Evolutionary conservation across 1,140 invertebrate genomes (phyloP).

Genomic region (Whitmania pigra): DNA sequence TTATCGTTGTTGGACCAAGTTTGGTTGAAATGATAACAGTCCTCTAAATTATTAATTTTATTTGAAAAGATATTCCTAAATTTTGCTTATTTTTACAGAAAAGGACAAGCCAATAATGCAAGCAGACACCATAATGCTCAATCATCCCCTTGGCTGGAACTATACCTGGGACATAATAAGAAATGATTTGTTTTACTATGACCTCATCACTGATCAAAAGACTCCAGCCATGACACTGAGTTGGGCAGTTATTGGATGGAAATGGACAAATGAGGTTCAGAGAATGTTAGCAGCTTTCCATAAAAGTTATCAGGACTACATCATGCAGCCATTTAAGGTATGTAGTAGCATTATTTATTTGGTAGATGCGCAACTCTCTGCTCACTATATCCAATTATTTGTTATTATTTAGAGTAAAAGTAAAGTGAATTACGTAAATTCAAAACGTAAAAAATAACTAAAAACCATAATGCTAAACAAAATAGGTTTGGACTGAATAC

Average conservation of each 20-base stretch:
- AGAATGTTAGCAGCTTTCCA: slow-evolving; percentile 18
- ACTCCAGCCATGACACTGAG: slow-evolving; percentile 23
- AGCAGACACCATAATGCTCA: slow-evolving; percentile 25
- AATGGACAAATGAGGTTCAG: slow-evolving; percentile 20
- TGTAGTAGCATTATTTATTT: too few relatives aligned
- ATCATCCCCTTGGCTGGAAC: slow-evolving; percentile 26
- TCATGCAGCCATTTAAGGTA: slow-evolving; percentile 25
- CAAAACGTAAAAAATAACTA: background rate
- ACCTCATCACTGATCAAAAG: slow-evolving; percentile 6
- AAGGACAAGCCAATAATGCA: slow-evolving; percentile 15
- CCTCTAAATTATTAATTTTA: background rate
- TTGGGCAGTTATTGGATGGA: slow-evolving; percentile 24
- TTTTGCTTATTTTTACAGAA: background rate
- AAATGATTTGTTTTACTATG: slow-evolving; percentile 24
- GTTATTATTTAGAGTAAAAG: too few relatives aligned
- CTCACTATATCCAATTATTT: too few relatives aligned
- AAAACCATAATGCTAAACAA: too few relatives aligned
- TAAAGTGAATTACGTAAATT: background rate
- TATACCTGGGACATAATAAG: slow-evolving; percentile 23
- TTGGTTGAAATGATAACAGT: too few relatives aligned
- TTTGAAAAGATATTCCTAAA: background rate
- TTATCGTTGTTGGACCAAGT: too few relatives aligned
- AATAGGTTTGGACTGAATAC: slow-evolving; percentile 24
- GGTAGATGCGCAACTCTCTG: too few relatives aligned
- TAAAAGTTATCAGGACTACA: slow-evolving; percentile 25